Evolutionary conservation across 2,113 vertebrate genomes (phyloP).

Genomic region (Prietella phreatophila): DNA sequence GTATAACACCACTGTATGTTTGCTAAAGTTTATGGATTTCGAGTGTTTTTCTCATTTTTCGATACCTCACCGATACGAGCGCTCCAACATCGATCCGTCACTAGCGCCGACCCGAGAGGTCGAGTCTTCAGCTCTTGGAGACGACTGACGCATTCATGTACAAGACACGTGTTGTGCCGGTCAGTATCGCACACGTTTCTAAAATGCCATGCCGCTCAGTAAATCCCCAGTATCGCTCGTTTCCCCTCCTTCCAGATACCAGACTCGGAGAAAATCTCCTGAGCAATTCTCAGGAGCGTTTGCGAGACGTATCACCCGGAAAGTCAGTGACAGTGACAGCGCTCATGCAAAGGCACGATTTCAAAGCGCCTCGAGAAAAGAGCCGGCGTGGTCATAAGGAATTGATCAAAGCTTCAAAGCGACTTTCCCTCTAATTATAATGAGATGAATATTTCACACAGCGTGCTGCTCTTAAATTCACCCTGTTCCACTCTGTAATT

Average conservation of each 20-base stretch:
- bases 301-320: not conserved
- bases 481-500: constrained; percentile 35
- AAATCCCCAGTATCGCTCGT: too few species aligned
- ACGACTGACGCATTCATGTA: not conserved
- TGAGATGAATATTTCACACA: constrained; percentile 46
- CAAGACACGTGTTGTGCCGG: not conserved
- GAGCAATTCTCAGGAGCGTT: not conserved
- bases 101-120: not conserved
- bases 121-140: not conserved
- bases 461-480: constrained; percentile 34
- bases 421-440: constrained; percentile 30
- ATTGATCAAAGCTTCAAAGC: constrained; percentile 54
- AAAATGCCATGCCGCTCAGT: not conserved
- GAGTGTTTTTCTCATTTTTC: not conserved
- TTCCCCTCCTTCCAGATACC: not conserved
- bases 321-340: not conserved
- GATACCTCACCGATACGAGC: not conserved
- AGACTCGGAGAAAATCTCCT: not conserved
- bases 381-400: constrained; percentile 42
- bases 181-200: not conserved
- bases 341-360: constrained; percentile 15
- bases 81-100: not conserved
- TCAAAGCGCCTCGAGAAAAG: constrained; percentile 33
- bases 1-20: not conserved
- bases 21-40: not conserved